Evolutionary conservation across 2,113 vertebrate species (phyloP).

Genomic region (Hyaena hyaena): DNA sequence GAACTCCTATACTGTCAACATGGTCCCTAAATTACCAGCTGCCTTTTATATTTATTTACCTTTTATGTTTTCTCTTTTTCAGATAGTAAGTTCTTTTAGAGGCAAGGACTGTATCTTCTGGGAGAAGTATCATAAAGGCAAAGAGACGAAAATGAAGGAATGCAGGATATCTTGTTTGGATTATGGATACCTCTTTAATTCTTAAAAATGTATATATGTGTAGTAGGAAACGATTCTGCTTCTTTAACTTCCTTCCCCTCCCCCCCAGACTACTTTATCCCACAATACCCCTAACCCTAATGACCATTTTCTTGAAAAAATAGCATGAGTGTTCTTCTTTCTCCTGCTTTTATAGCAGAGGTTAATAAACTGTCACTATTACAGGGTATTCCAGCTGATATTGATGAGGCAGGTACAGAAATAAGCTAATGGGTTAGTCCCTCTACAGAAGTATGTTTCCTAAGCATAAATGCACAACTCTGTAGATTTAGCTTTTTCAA

Average conservation of each 20-base stretch:
- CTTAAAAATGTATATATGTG: neutral
- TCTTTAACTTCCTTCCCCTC: neutral
- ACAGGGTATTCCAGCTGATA: constrained; percentile 33
- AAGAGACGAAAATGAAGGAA: neutral
- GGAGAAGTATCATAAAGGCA: neutral
- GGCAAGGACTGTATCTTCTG: neutral
- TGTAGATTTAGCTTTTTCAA: constrained; percentile 5
- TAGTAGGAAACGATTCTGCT: neutral
- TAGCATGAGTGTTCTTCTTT: constrained; percentile 16
- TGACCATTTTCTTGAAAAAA: constrained; percentile 51
- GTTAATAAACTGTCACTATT: constrained; percentile 58
- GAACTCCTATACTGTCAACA: neutral
- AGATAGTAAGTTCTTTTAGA: neutral
- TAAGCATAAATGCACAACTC: neutral
- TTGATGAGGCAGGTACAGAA: constrained; percentile 54
- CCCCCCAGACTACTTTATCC: neutral
- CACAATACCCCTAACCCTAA: neutral
- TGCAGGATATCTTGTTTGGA: neutral
- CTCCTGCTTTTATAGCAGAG: constrained; percentile 26
- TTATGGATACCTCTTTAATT: neutral
- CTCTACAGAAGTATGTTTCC: constrained; percentile 25
- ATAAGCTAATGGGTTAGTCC: constrained; percentile 57
- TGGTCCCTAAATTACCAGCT: neutral
- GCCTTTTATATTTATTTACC: neutral
- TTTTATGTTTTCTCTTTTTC: neutral